Percentiles rank a stretch among this genome's conserved stretches.
phyloP scores from a whole-genome alignment of 2,888 invertebrate genomes.

The Myathropa florea region DNA sequence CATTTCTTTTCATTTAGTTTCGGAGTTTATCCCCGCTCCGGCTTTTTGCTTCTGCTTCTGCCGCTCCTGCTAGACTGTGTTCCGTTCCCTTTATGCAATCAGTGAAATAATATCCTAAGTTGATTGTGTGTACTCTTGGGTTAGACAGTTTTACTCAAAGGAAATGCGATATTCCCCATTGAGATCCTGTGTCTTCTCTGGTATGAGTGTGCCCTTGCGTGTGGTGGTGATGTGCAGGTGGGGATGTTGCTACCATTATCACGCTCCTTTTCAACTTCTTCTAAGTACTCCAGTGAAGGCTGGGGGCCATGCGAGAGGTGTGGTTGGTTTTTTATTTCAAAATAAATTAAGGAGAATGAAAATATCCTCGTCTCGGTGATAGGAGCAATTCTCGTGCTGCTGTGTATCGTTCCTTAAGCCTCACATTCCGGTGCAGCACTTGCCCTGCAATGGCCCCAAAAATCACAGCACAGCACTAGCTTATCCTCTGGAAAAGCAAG shows the following conservation, averaged over 20 bases:
- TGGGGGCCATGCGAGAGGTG: slow-evolving; percentile 18
- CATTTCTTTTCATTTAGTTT: slow-evolving; percentile 68
- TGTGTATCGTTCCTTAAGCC: neutral
- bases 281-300: slow-evolving; percentile 40
- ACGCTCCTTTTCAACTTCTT: slow-evolving; percentile 38
- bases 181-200: slow-evolving; percentile 26
- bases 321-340: slow-evolving; percentile 19
- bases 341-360: slow-evolving; percentile 63
- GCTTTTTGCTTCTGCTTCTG: slow-evolving; percentile 24
- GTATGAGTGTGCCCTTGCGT: slow-evolving; percentile 19
- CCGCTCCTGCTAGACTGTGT: slow-evolving; percentile 30
- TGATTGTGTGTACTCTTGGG: slow-evolving; percentile 69
- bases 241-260: slow-evolving; percentile 52
- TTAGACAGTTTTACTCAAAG: slow-evolving; percentile 69
- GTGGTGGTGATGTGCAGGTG: slow-evolving; percentile 61
- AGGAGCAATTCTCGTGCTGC: neutral
- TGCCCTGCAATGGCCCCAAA: slow-evolving; percentile 1
- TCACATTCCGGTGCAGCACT: neutral
- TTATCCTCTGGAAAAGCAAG: slow-evolving; percentile 6
- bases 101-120: slow-evolving; percentile 71
- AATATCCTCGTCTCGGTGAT: slow-evolving; percentile 27
- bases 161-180: slow-evolving; percentile 58
- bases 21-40: slow-evolving; percentile 53
- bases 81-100: slow-evolving; percentile 69
- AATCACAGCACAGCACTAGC: neutral